Evolutionary conservation across 2,888 invertebrate genomes (phyloP).

Genomic region (Eupsilia transversa): DNA sequence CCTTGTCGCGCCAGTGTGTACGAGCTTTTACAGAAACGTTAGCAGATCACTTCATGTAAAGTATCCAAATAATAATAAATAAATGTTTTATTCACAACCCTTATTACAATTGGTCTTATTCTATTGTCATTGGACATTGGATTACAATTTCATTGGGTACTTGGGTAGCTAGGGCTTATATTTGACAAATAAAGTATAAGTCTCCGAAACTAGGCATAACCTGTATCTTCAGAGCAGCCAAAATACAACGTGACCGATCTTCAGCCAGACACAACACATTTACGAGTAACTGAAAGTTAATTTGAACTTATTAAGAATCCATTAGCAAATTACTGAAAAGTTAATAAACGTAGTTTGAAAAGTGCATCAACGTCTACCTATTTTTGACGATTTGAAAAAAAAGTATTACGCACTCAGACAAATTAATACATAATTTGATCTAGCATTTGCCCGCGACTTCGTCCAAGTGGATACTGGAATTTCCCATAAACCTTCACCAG

Average conservation of each 20-base stretch:
- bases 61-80: too few relatives aligned
- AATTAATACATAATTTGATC: slow-evolving; percentile 26
- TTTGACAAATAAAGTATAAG: too few relatives aligned
- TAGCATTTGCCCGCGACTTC: not conserved
- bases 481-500: not conserved
- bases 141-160: too few relatives aligned
- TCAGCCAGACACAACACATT: not conserved
- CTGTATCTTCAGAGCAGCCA: too few relatives aligned
- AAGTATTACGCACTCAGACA: slow-evolving; percentile 29
- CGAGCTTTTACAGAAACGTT: too few relatives aligned
- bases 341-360: slow-evolving; percentile 25
- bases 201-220: too few relatives aligned
- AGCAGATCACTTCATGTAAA: not conserved
- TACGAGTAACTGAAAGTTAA: slow-evolving; percentile 16
- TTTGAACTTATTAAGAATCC: slow-evolving; percentile 34
- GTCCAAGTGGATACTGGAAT: not conserved
- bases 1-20: too few relatives aligned
- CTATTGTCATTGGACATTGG: too few relatives aligned
- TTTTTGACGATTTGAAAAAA: slow-evolving; percentile 15
- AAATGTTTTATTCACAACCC: too few relatives aligned
- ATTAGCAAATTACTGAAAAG: slow-evolving; percentile 43
- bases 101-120: too few relatives aligned
- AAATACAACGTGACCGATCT: slow-evolving; percentile 2
- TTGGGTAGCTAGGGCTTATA: too few relatives aligned
- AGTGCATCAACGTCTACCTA: slow-evolving; percentile 36